Evolutionary conservation across 1,140 invertebrate species (phyloP).

Genomic region (Lepidurus packardi): DNA sequence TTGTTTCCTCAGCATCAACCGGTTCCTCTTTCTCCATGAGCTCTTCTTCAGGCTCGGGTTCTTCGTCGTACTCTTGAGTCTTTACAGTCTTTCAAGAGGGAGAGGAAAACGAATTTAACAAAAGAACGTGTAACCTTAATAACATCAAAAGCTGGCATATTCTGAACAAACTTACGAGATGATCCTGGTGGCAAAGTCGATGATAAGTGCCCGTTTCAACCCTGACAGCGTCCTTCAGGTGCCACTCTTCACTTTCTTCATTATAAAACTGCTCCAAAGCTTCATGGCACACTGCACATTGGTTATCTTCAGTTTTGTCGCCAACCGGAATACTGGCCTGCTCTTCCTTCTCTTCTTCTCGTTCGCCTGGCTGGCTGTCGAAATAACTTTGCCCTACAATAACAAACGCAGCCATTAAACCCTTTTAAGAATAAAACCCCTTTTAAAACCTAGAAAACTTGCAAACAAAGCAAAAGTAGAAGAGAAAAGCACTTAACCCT

Average conservation of each 20-base stretch:
- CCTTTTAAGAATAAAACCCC: no score
- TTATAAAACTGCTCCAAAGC: slow-evolving; percentile 89
- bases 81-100: slow-evolving; percentile 35
- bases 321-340: slow-evolving; percentile 54
- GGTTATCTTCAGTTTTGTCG: slow-evolving; percentile 46
- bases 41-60: slow-evolving; percentile 35
- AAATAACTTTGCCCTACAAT: slow-evolving; percentile 30
- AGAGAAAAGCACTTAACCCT: slow-evolving; percentile 35
- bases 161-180: slow-evolving; percentile 56
- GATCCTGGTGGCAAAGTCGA: slow-evolving; percentile 83
- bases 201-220: slow-evolving; percentile 65
- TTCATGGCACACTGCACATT: slow-evolving; percentile 84
- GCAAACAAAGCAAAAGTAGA: not conserved
- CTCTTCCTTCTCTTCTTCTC: slow-evolving; percentile 39
- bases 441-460: not conserved
- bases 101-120: slow-evolving; percentile 30
- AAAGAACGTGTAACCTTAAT: slow-evolving; percentile 26
- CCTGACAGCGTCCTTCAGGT: slow-evolving; percentile 72
- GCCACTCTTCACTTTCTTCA: slow-evolving; percentile 94
- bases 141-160: slow-evolving; percentile 3
- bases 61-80: slow-evolving; percentile 37
- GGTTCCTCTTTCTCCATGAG: slow-evolving; percentile 32
- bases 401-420: not conserved
- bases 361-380: slow-evolving; percentile 25
- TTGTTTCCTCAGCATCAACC: slow-evolving; percentile 30